Evolutionary conservation across 2,113 vertebrate genomes (phyloP).

Genomic region (Etheostoma cragini): DNA sequence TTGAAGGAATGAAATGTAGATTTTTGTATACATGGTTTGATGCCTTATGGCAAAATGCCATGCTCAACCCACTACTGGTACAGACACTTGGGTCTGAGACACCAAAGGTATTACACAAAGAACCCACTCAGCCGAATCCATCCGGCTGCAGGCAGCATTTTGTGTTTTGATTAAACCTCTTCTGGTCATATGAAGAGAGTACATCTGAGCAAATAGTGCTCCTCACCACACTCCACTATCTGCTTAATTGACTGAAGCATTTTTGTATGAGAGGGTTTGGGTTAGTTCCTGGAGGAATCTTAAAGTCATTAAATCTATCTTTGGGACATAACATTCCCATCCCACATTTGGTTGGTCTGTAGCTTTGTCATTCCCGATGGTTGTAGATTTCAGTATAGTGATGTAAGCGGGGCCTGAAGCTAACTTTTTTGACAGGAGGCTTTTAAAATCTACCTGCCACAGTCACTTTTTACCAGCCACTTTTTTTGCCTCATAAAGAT

Average conservation of each 20-base stretch:
- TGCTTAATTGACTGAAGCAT: slow-evolving; percentile 40
- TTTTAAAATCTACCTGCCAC: no score
- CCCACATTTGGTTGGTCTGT: not conserved
- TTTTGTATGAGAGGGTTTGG: slow-evolving; percentile 4
- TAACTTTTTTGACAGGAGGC: no score
- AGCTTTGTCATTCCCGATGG: not conserved
- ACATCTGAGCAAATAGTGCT: slow-evolving; percentile 40
- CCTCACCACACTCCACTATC: slow-evolving; percentile 35
- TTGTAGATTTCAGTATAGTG: not conserved
- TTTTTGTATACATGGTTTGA: not conserved
- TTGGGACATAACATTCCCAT: not conserved
- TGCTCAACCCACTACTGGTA: not conserved
- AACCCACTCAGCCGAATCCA: slow-evolving; percentile 41
- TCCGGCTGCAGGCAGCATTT: slow-evolving; percentile 50
- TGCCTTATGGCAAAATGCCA: not conserved
- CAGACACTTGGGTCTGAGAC: not conserved
- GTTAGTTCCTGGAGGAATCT: slow-evolving; percentile 18
- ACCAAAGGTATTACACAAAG: slow-evolving; percentile 27
- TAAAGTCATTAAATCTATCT: not conserved
- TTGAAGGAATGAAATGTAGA: no score
- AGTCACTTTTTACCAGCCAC: no score
- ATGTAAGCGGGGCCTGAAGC: no score
- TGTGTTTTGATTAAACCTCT: slow-evolving; percentile 71
- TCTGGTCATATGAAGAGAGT: slow-evolving; percentile 57
- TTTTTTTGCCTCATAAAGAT: no score